Conservation (phyloP, 2,888 invertebrate genomes). For the Terebella lapidaria region DNA sequence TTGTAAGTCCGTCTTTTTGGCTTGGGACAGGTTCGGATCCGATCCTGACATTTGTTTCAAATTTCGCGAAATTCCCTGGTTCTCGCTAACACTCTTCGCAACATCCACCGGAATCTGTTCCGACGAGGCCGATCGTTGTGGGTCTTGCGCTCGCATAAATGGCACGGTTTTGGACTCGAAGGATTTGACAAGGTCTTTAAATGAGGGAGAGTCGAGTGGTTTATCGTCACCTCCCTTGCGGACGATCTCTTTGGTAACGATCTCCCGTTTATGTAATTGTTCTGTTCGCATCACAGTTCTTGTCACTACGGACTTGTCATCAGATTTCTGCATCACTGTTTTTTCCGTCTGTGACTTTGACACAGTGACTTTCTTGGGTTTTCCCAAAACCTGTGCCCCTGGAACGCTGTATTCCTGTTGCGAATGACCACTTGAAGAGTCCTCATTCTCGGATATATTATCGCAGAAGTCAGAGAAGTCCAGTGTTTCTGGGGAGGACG, state of each 20-base stretch:
- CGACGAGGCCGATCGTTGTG: neutral
- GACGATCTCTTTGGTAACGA: neutral
- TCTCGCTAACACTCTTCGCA: neutral
- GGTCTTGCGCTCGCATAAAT: neutral
- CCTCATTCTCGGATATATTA: neutral
- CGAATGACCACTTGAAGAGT: neutral
- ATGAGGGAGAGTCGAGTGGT: neutral
- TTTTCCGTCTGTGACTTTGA: neutral
- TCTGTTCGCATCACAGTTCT: neutral
- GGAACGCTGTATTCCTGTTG: neutral
- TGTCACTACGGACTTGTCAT: neutral
- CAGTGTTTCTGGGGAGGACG: conserved; percentile 14
- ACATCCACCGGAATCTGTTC: neutral
- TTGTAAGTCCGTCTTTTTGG: neutral
- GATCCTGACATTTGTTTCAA: neutral
- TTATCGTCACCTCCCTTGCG: neutral
- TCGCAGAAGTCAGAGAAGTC: conserved; percentile 13
- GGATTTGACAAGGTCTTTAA: neutral
- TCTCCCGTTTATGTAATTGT: neutral
- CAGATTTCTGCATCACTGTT: neutral
- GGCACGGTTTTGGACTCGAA: neutral
- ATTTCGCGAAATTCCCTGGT: neutral
- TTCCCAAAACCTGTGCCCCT: too few species aligned
- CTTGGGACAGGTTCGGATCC: conserved; percentile 1
- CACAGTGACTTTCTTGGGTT: too few species aligned